phyloP scores from a whole-genome alignment of 2,888 invertebrate species.

The Folsomia manolachei region DNA sequence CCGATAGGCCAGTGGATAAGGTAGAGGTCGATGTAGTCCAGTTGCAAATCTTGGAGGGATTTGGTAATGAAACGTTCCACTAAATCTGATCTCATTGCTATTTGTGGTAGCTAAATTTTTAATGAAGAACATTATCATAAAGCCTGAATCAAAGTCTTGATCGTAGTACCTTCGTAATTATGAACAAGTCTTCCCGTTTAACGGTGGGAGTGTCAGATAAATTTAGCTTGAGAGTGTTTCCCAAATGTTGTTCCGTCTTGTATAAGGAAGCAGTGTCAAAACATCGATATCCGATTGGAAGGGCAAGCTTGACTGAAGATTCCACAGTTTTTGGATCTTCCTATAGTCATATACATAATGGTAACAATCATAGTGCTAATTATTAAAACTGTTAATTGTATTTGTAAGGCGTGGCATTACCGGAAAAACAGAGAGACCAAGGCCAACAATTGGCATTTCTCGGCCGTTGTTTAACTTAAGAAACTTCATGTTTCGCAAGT shows the following conservation, averaged over 20 bases:
- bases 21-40: constrained; percentile 79
- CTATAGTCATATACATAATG: too few species aligned
- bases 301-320: constrained; percentile 26
- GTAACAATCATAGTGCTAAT: too few species aligned
- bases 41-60: constrained; percentile 63
- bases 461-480: constrained; percentile 20
- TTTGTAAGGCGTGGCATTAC: constrained; percentile 8
- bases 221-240: constrained; percentile 23
- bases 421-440: constrained; percentile 31
- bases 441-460: constrained; percentile 21
- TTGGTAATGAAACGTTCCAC: constrained; percentile 43
- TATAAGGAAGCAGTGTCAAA: constrained; percentile 36
- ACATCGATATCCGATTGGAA: constrained; percentile 31
- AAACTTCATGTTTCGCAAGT: constrained; percentile 7
- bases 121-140: background rate
- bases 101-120: constrained; percentile 46
- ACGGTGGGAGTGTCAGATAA: constrained; percentile 16
- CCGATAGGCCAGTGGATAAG: constrained; percentile 75
- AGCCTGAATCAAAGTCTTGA: background rate
- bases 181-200: constrained; percentile 25
- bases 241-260: constrained; percentile 23
- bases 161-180: constrained; percentile 33
- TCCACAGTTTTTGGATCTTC: constrained; percentile 27
- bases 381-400: background rate
- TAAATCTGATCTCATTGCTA: constrained; percentile 37